These are phyloP conservation scores for Troides helena DNA, from an alignment of 2,888 invertebrate species.

Conservation along the genomic window DNA sequence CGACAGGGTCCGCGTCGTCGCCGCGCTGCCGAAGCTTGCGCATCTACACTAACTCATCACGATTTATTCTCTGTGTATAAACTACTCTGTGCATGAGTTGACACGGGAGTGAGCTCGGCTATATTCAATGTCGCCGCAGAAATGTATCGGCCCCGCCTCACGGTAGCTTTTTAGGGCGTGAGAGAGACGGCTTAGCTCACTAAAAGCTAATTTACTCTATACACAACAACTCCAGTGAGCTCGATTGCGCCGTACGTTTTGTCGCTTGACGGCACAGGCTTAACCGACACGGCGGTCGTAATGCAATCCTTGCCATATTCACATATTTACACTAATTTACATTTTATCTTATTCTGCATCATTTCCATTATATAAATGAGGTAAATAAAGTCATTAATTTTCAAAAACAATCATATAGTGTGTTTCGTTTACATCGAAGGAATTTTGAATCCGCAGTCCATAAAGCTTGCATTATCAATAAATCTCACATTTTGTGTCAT, in stretches of 20 bases:
- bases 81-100: slow-evolving; percentile 15
- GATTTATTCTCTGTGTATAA: slow-evolving; percentile 20
- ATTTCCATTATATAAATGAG: background rate
- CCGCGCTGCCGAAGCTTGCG: slow-evolving; percentile 88
- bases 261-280: background rate
- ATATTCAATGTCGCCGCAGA: background rate
- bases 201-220: background rate
- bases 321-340: background rate
- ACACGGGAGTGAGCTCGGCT: slow-evolving; percentile 9
- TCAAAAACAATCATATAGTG: background rate
- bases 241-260: background rate
- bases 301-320: background rate
- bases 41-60: slow-evolving; percentile 57
- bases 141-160: background rate
- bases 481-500: background rate
- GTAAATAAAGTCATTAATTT: background rate
- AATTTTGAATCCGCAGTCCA: background rate
- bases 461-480: background rate
- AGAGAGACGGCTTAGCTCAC: background rate
- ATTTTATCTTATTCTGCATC: background rate
- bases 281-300: background rate
- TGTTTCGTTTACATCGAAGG: background rate
- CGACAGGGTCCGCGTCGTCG: slow-evolving; percentile 91
- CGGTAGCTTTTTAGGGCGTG: background rate
- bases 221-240: background rate